phyloP scores from a whole-genome alignment of 2,113 vertebrate species.

The Hemiscyllium ocellatum region DNA sequence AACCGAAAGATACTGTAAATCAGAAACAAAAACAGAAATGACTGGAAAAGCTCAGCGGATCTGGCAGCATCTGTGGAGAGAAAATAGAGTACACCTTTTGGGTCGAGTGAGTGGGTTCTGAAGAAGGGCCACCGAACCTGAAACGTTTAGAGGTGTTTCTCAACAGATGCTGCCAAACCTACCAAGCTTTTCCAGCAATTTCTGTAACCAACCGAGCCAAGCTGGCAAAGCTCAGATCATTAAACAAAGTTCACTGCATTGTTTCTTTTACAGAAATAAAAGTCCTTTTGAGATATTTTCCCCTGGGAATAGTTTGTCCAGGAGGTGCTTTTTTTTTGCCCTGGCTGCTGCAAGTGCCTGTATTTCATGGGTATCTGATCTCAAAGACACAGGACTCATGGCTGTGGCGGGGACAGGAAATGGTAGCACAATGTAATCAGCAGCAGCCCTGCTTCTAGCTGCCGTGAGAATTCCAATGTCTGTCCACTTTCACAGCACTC shows the following conservation, averaged over 20 bases:
- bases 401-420: not conserved
- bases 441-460: not conserved
- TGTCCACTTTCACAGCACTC: not conserved
- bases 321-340: not conserved
- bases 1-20: no score
- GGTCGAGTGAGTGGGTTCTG: no score
- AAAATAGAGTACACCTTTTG: no score
- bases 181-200: no score
- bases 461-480: not conserved
- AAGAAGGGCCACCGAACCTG: no score
- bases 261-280: not conserved
- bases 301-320: not conserved
- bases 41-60: no score
- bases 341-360: not conserved
- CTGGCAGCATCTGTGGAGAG: no score
- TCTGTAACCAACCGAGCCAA: not conserved
- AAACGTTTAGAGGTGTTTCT: no score
- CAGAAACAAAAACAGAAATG: no score
- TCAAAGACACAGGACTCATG: not conserved
- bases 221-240: not conserved
- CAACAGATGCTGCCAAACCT: no score
- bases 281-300: not conserved
- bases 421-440: conserved; percentile 14
- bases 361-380: not conserved
- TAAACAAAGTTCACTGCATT: not conserved